These are phyloP conservation scores for Caranx ignobilis DNA, from an alignment of 2,113 vertebrate species.

Conservation along the genomic window DNA sequence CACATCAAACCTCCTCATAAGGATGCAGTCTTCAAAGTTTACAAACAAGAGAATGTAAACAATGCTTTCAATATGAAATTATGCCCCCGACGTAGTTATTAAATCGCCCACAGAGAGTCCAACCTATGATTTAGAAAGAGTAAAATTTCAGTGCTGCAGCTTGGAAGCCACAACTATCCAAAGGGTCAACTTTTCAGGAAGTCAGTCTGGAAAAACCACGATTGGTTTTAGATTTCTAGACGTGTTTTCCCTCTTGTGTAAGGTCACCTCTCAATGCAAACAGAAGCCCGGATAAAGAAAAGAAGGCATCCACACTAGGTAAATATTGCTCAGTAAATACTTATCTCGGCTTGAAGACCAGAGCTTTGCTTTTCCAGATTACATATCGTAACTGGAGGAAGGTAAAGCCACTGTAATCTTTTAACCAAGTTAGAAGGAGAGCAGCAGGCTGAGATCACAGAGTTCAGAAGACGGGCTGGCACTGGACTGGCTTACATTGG, in stretches of 20 bases:
- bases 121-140: conserved; percentile 73
- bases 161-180: conserved; percentile 64
- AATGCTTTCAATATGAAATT: conserved; percentile 65
- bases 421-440: conserved; percentile 69
- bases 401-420: conserved; percentile 68
- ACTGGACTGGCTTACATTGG: conserved; percentile 67
- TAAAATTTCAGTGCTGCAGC: conserved; percentile 58
- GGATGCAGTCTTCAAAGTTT: conserved; percentile 58
- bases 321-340: conserved; percentile 17
- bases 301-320: not conserved
- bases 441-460: conserved; percentile 69
- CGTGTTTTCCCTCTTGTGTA: conserved; percentile 20
- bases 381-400: conserved; percentile 30
- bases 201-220: conserved; percentile 66
- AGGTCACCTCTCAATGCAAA: conserved; percentile 43
- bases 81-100: conserved; percentile 65
- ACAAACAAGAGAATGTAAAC: conserved; percentile 69
- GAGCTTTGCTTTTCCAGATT: conserved; percentile 28
- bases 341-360: conserved; percentile 40
- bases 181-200: conserved; percentile 74
- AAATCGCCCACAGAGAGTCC: conserved; percentile 44
- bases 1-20: conserved; percentile 45
- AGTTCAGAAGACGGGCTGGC: conserved; percentile 58
- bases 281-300: conserved; percentile 8
- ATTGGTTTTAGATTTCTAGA: conserved; percentile 48